These are phyloP conservation scores for Paralinhomoeus sp. DNA, from an alignment of 2,888 invertebrate species.

Conservation along the genomic window DNA sequence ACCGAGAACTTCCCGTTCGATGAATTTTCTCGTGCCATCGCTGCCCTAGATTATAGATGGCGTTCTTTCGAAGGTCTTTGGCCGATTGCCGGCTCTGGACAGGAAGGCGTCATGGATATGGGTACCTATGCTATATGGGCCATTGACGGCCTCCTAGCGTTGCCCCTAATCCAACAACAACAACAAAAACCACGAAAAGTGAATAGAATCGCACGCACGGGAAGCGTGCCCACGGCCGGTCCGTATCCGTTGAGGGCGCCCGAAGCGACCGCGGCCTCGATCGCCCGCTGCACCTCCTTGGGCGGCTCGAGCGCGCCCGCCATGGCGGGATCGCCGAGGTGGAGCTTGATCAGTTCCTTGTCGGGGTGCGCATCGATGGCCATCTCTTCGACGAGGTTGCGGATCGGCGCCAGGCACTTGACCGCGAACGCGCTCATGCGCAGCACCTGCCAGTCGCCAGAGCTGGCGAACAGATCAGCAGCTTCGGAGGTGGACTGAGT, in stretches of 20 bases:
- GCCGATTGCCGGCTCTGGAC: too few relatives aligned
- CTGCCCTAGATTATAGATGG: too few relatives aligned
- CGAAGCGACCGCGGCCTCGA: conserved; percentile 7
- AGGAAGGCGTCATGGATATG: too few relatives aligned
- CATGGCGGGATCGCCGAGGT: conserved; percentile 28
- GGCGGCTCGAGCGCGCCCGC: conserved; percentile 18
- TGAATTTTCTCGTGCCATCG: too few relatives aligned
- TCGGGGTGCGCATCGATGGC: conserved; percentile 72
- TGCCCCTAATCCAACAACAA: too few relatives aligned
- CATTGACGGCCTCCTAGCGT: too few relatives aligned
- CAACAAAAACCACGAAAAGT: too few relatives aligned
- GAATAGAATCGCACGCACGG: neutral
- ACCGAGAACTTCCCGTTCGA: too few relatives aligned
- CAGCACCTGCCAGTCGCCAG: neutral
- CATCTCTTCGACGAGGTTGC: conserved; percentile 70
- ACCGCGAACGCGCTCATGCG: conserved; percentile 33
- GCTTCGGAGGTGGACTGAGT: too few relatives aligned
- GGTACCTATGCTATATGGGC: too few relatives aligned
- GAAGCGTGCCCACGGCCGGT: conserved; percentile 17
- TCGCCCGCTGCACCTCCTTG: conserved; percentile 14
- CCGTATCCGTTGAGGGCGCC: conserved; percentile 21
- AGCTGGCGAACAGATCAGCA: too few relatives aligned
- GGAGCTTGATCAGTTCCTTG: conserved; percentile 53
- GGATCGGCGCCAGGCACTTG: conserved; percentile 73
- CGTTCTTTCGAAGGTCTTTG: too few relatives aligned